Conservation (phyloP, 1,140 invertebrate genomes). For the Drosophila willistoni region DNA sequence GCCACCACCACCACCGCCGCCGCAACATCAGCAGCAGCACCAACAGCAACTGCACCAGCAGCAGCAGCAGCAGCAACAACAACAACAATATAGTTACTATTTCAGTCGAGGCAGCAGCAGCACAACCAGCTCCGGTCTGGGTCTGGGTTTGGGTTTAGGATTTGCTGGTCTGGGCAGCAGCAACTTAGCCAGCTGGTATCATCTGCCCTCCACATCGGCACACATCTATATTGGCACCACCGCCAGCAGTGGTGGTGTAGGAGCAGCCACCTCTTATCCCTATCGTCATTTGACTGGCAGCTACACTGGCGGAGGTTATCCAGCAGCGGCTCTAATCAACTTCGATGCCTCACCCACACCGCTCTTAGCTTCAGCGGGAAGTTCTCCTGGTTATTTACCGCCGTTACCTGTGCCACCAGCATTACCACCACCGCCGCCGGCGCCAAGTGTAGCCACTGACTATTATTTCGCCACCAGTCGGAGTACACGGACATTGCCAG, state of each 20-base stretch:
- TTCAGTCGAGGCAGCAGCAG: slow-evolving; percentile 51
- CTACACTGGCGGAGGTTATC: slow-evolving; percentile 69
- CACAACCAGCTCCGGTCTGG: slow-evolving; percentile 53
- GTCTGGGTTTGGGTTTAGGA: slow-evolving; percentile 66
- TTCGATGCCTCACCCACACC: slow-evolving; percentile 74
- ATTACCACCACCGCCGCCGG: slow-evolving; percentile 60
- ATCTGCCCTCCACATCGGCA: slow-evolving; percentile 73
- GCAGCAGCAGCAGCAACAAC: slow-evolving; percentile 51
- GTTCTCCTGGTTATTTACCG: slow-evolving; percentile 64
- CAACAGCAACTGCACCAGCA: slow-evolving; percentile 37
- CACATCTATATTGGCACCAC: slow-evolving; percentile 72
- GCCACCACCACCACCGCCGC: slow-evolving; percentile 44
- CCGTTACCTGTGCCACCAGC: slow-evolving; percentile 55
- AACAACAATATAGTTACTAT: slow-evolving; percentile 55
- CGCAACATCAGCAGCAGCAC: slow-evolving; percentile 36
- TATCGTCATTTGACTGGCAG: slow-evolving; percentile 52
- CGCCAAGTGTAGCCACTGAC: slow-evolving; percentile 67
- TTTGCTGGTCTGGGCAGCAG: slow-evolving; percentile 71
- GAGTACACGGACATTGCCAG: slow-evolving; percentile 49
- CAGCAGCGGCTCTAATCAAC: slow-evolving; percentile 69
- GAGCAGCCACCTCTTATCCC: slow-evolving; percentile 38
- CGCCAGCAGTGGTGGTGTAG: slow-evolving; percentile 42
- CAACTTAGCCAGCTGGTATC: slow-evolving; percentile 70
- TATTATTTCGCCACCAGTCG: slow-evolving; percentile 60
- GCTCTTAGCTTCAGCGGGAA: slow-evolving; percentile 63